Base-by-base conservation (phyloP, 2,113 vertebrate genomes). In the Lichenostomus cassidix region DNA sequence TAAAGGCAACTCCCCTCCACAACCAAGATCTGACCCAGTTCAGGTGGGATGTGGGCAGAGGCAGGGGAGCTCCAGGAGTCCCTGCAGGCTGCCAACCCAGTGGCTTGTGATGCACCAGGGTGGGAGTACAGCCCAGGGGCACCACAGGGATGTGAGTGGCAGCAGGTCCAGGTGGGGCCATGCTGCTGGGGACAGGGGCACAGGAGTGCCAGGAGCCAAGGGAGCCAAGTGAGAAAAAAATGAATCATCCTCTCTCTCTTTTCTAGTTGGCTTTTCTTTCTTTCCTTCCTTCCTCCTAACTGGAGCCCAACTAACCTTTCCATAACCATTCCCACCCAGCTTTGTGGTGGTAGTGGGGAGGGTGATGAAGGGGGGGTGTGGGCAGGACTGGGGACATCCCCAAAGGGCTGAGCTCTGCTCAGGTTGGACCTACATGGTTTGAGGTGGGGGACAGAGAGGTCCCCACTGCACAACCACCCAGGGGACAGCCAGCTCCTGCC, bases 181-280 rank as follows among this genome's bases (percentile, higher is more conserved):
- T 49, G 67, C 65, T 77, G 18, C 50, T 4, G 4, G 27, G 47
- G 29, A 53, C 0, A 1, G 39, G 55, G 13, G 6, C 55, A 71
- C 8, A 11, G 35, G 2, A 5, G 23, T 78, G 31, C 47, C 5
- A 89, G 96, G 90, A 89, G 84, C 94, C 81, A 90, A 93, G 78
- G 88, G 94, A 97, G 92, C 73, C 3, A 42, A 92, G 86, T 10
- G 41, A 94, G 91, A 84, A 67, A 93, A 94, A 95, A 80, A 89
- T 82, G 74, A 62, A 93, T 92, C 84, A 76, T 94, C 81, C 50
- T 92, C 89, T 95, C 50, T 88, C 90, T 96, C 79, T 92, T 92
- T 90, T 92, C 92, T 97, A 89, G 82, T 97, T 92, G 87, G 35
- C 92, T 97, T 96, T 95, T 96, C 96, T 90, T 96, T 94, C 64